Percentiles rank a stretch among this genome's conserved stretches.
These are phyloP conservation scores for Meiosimyza decipiens DNA, from an alignment of 2,888 invertebrate species.

Conservation along the genomic window DNA sequence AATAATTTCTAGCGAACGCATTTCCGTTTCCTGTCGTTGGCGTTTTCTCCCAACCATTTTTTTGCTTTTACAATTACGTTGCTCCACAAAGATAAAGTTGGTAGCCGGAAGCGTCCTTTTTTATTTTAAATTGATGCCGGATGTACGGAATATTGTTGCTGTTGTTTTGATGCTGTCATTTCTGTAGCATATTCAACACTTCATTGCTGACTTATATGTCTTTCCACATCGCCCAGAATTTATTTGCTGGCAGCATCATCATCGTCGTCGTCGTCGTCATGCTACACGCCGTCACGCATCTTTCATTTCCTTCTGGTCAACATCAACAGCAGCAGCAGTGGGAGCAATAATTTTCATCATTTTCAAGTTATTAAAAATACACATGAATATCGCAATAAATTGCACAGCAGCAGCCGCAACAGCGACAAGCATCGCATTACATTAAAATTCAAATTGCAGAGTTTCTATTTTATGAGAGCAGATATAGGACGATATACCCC, in stretches of 20 bases:
- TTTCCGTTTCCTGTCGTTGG: conserved; percentile 9
- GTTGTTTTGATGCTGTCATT: background rate
- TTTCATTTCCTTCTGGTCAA: conserved; percentile 11
- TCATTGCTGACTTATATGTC: conserved; percentile 7
- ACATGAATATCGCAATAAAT: conserved; percentile 19
- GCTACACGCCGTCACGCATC: background rate
- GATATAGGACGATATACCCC: no score
- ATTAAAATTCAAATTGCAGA: conserved; percentile 35
- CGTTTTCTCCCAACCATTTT: background rate
- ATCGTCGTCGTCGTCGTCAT: background rate
- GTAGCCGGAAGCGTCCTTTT: background rate
- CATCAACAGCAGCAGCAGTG: background rate
- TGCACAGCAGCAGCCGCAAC: background rate
- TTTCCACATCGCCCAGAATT: background rate
- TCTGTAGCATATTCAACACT: conserved; percentile 5
- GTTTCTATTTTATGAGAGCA: background rate
- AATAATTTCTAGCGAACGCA: conserved; percentile 12
- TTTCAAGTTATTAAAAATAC: conserved; percentile 26
- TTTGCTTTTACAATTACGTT: conserved; percentile 1
- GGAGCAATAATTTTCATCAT: conserved; percentile 4
- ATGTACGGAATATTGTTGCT: conserved; percentile 1
- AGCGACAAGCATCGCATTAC: conserved; percentile 13
- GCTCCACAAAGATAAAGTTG: no score
- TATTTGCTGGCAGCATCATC: background rate
- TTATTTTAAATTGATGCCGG: conserved; percentile 24